These are phyloP conservation scores for Drosophila lacteicornis DNA, from an alignment of 1,140 invertebrate genomes.

Conservation along the genomic window DNA sequence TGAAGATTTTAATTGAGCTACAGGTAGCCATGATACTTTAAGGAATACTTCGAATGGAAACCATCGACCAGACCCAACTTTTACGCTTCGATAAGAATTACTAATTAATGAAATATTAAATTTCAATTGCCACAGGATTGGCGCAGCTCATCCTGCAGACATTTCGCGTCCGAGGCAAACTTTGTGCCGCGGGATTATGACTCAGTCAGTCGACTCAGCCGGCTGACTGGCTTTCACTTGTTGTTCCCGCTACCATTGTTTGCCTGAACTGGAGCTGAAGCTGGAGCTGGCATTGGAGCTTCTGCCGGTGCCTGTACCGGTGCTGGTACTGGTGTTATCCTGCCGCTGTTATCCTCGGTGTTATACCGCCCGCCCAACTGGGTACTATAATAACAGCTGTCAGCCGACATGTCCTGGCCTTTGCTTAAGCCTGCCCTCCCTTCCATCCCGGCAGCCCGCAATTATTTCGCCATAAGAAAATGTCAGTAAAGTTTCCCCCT, in stretches of 20 bases:
- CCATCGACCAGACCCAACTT: neutral
- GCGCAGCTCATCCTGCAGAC: conserved; percentile 10
- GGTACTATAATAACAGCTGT: conserved; percentile 72
- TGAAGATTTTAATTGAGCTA: neutral
- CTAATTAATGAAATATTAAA: conserved; percentile 51
- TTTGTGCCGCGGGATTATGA: conserved; percentile 41
- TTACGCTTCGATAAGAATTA: conserved; percentile 16
- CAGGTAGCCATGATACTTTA: neutral
- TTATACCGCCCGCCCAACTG: conserved; percentile 35
- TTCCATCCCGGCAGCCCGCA: conserved; percentile 31
- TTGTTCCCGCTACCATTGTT: conserved; percentile 23
- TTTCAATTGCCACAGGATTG: conserved; percentile 20
- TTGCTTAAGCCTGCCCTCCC: conserved; percentile 32
- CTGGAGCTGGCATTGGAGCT: neutral
- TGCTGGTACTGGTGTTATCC: conserved; percentile 17
- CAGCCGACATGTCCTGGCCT: conserved; percentile 63
- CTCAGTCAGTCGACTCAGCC: conserved; percentile 11
- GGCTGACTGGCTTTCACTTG: conserved; percentile 54
- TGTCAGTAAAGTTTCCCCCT: conserved; percentile 72
- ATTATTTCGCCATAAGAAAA: conserved; percentile 80
- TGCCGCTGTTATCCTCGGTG: conserved; percentile 50
- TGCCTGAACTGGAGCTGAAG: conserved; percentile 2
- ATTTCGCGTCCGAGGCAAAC: conserved; percentile 34
- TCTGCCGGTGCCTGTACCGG: neutral
- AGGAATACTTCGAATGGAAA: neutral